Evolutionary conservation across 2,797 vertebrate genomes (phyloP), one percentile per base, ranked within the genome.

Genomic region (Salarias fasciatus): DNA sequence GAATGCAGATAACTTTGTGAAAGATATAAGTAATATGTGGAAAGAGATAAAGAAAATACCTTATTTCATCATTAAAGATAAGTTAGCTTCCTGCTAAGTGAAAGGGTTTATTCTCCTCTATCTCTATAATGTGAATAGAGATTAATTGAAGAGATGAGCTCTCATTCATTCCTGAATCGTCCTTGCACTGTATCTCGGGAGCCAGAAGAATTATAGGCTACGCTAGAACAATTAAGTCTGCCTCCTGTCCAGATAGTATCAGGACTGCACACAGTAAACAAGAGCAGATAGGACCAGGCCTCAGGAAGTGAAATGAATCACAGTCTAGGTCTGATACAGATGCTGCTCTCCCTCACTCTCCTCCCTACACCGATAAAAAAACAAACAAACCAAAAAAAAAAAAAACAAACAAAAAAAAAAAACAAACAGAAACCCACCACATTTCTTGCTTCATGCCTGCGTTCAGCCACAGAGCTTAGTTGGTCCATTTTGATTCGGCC

Each of bases 211-310:
- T 85, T 68, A 80, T 64, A 53, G 62, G 66, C 69, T 43, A 53
- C 59, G 70, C 40, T 61, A 47, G 65, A 80, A 87, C 84, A 88
- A 86, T 90, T 86, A 86, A 77, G 79, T 74, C 69, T 47, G 49
- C 75, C 75, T 84, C 62, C 70, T 86, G 79, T 87, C 75, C 80
- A 84, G 85, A 88, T 88, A 79, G 64, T 79, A 89, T 89, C 89
- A 9, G 43, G 55, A 58, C 49, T 43, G 51, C 76, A 63, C 69
- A 70, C 69, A 76, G 87, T 85, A 88, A 89, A 88, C 86, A 72
- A 54, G 46, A 75, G 53, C 60, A 74, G 86, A 88, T 86, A 87
- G 81, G 68, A 79, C 11, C n/a, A 0, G 51, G 63, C 73, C 70
- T 49, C 68, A 67, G 76, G 72, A 85, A 79, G 8, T 74, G 75